phyloP scores from a whole-genome alignment of 2,888 invertebrate species.

The Microctonus aethiopoides region DNA sequence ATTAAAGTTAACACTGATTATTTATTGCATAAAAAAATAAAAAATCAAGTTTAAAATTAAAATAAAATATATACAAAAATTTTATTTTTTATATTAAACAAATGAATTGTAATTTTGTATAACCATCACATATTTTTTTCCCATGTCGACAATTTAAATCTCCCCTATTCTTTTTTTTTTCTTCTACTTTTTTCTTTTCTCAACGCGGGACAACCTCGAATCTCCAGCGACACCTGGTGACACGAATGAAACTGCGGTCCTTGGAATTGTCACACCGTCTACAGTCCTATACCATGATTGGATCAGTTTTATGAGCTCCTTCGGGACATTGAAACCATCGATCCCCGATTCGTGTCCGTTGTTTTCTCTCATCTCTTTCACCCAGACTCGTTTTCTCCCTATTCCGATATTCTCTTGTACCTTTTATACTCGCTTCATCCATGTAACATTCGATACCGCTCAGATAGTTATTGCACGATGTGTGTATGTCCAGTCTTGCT shows the following conservation, averaged over 20 bases:
- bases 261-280: slow-evolving; percentile 31
- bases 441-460: slow-evolving; percentile 25
- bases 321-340: slow-evolving; percentile 67
- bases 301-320: slow-evolving; percentile 70
- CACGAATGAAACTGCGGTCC: slow-evolving; percentile 35
- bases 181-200: background rate
- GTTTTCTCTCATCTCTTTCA: slow-evolving; percentile 30
- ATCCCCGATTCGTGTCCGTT: slow-evolving; percentile 44
- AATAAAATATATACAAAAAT: no score
- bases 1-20: no score
- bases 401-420: slow-evolving; percentile 17
- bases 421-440: background rate
- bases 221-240: slow-evolving; percentile 21
- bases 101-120: no score
- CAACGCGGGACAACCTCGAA: slow-evolving; percentile 2
- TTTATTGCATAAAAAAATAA: no score
- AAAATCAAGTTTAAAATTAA: no score
- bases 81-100: no score
- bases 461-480: slow-evolving; percentile 31
- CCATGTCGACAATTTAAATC: no score
- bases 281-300: slow-evolving; percentile 65
- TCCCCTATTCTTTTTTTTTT: background rate
- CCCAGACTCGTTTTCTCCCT: background rate
- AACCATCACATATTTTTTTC: no score
- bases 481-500: background rate